Base-by-base conservation (phyloP, 2,113 vertebrate species). In the Etia nguti region DNA sequence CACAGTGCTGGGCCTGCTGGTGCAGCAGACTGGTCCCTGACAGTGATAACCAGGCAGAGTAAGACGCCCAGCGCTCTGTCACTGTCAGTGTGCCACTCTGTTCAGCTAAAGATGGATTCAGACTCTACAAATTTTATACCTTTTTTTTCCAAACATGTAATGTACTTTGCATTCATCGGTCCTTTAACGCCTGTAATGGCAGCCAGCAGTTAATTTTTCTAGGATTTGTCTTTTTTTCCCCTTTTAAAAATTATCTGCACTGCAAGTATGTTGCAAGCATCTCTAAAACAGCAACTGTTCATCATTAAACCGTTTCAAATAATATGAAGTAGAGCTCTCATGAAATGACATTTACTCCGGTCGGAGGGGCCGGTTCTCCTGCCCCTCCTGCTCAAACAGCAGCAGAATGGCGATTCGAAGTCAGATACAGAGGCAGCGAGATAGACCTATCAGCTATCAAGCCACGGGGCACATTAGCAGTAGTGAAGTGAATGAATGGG, bases 11-110 rank as follows among this genome's bases (percentile, higher is more conserved):
- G 95, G 96, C 94, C 94, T 93, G 92, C 96, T 96, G 95, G 93
- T 96, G 96, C 96, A 95, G 94, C 95, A 93, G 94, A 95, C 95
- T 96, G 93, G 90, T 94, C 89, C 84, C 90, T 94, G 96, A 95
- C 96, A 96, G 95, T 95, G 96, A 97, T 96, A 96, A 96, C 95
- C 90, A 93, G 90, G 90, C 95, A 93, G 87, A 94, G 93, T 83
- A 79, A 93, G 93, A 90, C 84, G 92, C 92, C 90, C 26, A 48
- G 93, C 88, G 89, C 96, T 97, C 94, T 94, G 94, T 97, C 96
- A 96, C 90, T 97, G 96, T 97, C 96, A 97, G 85, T 86, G 83
- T 38, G 75, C 86, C 5, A 81, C 91, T 93, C 92, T 92, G 73
- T 83, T 92, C 86, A 48, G 84, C 88, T 86, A 80, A 90, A 93